Evolutionary conservation across 1,140 invertebrate species (phyloP), one percentile per base, ranked within the genome.

Genomic region (Mylabris phalerata): DNA sequence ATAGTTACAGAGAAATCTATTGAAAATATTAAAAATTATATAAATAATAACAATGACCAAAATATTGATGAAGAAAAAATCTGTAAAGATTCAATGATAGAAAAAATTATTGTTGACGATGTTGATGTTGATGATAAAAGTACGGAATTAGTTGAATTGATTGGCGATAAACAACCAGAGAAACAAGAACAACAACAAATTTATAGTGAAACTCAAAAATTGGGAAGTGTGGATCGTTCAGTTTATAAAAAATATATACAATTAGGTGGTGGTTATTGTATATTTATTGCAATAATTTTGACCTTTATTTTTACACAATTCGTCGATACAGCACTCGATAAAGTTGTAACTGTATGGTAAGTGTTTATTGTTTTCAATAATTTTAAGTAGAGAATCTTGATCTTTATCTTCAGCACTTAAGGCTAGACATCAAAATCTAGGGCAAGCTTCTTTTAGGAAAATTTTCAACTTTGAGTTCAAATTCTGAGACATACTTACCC

Each of bases 231-330:
- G 39, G 19, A 40, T 13, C 3, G 38, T 41, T 9, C 10, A 4
- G 49, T 51, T 10, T 51, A 51, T 25, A 51, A 51, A 39, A 40
- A 51, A 42, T 51, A 51, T 42, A 41, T 51, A 4, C 9, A 11
- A 51, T 51, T 51, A 3, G 49, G 49, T 4, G 49, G 49, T 40
- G 49, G 49, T 7, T 51, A 38, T 42, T 7, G 6, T n/a, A 25
- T 19, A 10, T 51, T 51, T 5, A 24, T 41, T 42, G 6, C 10
- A 51, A 41, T 51, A 1, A 24, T 51, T 25, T 39, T 2, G 10
- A 40, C 42, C 4, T 51, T 51, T 38, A 41, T 51, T 19, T n/a
- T 25, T 2, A 41, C 49, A 6, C 49, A 51, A 42, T 11, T 51
- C 7, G 3, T 19, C 7, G 42, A 41, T 9, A 40, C 38, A 9